Evolutionary conservation across 2,797 vertebrate species (phyloP).

Genomic region (Heliangelus exortis): DNA sequence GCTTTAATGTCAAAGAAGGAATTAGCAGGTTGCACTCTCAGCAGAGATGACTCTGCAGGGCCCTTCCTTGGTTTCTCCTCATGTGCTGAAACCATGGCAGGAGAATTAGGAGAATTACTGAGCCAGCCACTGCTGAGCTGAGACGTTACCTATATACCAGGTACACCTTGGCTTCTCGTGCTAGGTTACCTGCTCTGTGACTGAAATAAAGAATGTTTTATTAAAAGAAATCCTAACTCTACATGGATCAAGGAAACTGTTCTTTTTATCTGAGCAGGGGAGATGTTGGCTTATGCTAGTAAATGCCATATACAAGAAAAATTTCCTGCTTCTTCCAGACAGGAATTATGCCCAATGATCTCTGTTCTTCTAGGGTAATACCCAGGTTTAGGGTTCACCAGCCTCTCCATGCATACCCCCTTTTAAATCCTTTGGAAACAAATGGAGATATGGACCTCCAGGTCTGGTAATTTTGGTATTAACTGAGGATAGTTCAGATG

Average conservation of each 20-base stretch:
- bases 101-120: not conserved
- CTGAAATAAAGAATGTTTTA: not conserved
- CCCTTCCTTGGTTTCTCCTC: rapidly evolving
- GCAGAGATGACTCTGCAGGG: not conserved
- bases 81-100: not conserved
- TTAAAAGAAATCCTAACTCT: not conserved
- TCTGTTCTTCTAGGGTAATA: not conserved
- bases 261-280: not conserved
- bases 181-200: not conserved
- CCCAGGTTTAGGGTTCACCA: not conserved
- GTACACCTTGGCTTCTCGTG: not conserved
- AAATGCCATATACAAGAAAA: not conserved
- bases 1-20: not conserved
- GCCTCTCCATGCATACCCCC: rapidly evolving
- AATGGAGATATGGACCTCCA: not conserved
- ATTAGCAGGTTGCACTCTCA: not conserved
- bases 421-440: not conserved
- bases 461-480: not conserved
- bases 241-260: not conserved
- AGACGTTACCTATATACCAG: not conserved
- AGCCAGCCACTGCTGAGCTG: not conserved
- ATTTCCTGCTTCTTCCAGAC: not conserved
- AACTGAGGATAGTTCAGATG: not conserved
- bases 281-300: not conserved
- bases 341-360: not conserved